A percentile compares a stretch with the other conserved stretches of the same genome.
phyloP scores from a whole-genome alignment of 2,888 invertebrate genomes.

The Latrodectus elegans region DNA sequence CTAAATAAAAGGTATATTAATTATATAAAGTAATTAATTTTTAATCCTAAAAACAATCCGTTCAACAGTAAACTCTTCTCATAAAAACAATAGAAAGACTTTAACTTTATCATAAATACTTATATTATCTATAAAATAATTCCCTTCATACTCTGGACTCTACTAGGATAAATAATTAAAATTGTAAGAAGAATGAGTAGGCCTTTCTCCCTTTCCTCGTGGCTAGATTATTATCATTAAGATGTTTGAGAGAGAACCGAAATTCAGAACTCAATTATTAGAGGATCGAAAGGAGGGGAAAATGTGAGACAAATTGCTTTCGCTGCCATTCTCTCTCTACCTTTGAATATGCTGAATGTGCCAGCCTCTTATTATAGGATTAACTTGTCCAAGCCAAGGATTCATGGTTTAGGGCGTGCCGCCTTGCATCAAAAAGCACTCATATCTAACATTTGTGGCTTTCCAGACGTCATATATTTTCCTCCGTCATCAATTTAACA shows the following conservation, averaged over 20 bases:
- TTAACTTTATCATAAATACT: too few species aligned
- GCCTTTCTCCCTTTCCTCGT: not conserved
- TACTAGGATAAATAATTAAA: too few species aligned
- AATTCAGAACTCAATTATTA: conserved; percentile 53
- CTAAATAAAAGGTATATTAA: too few species aligned
- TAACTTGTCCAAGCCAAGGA: conserved; percentile 42
- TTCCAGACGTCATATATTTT: not conserved
- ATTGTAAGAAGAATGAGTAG: not conserved
- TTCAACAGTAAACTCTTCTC: too few species aligned
- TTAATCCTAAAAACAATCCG: too few species aligned
- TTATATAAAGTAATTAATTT: too few species aligned
- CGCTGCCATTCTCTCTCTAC: conserved; percentile 40
- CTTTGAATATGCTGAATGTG: conserved; percentile 53
- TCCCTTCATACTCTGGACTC: too few species aligned
- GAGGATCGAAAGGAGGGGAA: conserved; percentile 41
- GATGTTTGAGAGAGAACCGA: conserved; percentile 4
- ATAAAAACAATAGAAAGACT: too few species aligned
- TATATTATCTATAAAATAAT: too few species aligned
- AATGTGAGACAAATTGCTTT: conserved; percentile 59
- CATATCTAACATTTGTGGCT: not conserved
- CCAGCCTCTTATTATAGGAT: conserved; percentile 47
- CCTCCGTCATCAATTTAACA: too few species aligned
- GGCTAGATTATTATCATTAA: conserved; percentile 34
- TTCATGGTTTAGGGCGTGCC: conserved; percentile 53
- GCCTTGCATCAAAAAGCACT: conserved; percentile 21